These are phyloP conservation scores for Furcifer pardalis DNA, from an alignment of 2,797 vertebrate species.

Conservation along the genomic window DNA sequence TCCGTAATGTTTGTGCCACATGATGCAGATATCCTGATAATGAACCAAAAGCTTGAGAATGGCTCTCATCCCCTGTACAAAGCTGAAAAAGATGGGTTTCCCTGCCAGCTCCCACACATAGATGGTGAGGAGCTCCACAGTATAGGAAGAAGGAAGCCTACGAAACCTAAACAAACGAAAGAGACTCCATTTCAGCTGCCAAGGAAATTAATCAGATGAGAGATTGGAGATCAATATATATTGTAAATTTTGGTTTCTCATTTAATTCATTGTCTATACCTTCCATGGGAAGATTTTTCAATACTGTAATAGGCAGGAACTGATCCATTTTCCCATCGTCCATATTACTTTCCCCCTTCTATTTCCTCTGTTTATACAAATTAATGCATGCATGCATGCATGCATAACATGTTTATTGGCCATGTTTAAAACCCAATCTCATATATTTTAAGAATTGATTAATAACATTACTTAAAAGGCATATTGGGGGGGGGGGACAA, in stretches of 20 bases:
- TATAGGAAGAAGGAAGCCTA: constrained; percentile 54
- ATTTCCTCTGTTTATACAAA: not conserved
- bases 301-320: not conserved
- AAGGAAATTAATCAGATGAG: not conserved
- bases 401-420: too few species aligned
- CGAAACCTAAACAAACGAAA: constrained; percentile 42
- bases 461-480: too few species aligned
- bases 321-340: not conserved
- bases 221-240: constrained; percentile 24
- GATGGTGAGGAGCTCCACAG: constrained; percentile 45
- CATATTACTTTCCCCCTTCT: not conserved
- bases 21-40: constrained; percentile 41
- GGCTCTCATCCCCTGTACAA: constrained; percentile 43
- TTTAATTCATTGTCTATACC: not conserved
- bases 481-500: too few species aligned
- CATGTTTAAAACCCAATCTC: too few species aligned
- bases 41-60: constrained; percentile 45
- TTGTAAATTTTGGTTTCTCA: constrained; percentile 15
- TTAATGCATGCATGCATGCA: too few species aligned
- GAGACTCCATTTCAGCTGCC: constrained; percentile 6
- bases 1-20: constrained; percentile 37
- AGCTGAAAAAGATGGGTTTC: constrained; percentile 52
- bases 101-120: constrained; percentile 45
- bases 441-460: too few species aligned
- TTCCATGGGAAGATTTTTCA: not conserved